Evolutionary conservation across 2,113 vertebrate genomes (phyloP).

Genomic region (Cephalopholis sonnerati): DNA sequence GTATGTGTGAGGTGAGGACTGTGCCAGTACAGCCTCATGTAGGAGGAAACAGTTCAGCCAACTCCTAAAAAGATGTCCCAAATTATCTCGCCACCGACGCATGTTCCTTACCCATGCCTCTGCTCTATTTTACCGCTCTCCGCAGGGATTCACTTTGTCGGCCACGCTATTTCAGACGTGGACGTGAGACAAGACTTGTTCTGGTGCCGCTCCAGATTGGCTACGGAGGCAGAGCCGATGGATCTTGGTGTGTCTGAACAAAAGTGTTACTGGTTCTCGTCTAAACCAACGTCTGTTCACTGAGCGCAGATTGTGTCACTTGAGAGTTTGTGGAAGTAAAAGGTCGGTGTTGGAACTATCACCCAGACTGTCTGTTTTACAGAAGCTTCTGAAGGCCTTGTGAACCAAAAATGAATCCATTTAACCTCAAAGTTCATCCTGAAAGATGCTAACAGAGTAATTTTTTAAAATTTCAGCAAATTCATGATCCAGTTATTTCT

Average conservation of each 20-base stretch:
- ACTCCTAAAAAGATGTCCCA: slow-evolving; percentile 66
- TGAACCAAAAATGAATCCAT: not conserved
- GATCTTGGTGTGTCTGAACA: slow-evolving; percentile 37
- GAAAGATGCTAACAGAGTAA: not conserved
- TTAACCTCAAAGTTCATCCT: not conserved
- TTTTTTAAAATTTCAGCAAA: not conserved
- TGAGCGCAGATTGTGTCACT: slow-evolving; percentile 36
- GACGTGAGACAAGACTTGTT: slow-evolving; percentile 53
- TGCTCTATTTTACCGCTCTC: slow-evolving; percentile 62
- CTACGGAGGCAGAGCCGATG: slow-evolving; percentile 34
- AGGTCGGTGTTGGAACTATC: slow-evolving; percentile 35
- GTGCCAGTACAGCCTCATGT: slow-evolving; percentile 52
- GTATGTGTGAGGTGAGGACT: slow-evolving; percentile 28
- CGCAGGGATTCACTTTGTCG: slow-evolving; percentile 58
- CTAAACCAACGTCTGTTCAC: slow-evolving; percentile 54
- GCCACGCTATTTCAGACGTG: slow-evolving; percentile 68
- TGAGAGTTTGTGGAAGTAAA: slow-evolving; percentile 41
- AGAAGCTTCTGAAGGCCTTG: not conserved
- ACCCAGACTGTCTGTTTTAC: slow-evolving; percentile 21
- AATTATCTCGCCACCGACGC: slow-evolving; percentile 76
- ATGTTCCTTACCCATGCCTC: slow-evolving; percentile 57
- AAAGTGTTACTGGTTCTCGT: slow-evolving; percentile 64
- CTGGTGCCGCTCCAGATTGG: slow-evolving; percentile 64
- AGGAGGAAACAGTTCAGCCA: slow-evolving; percentile 71
- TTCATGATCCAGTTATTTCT: not conserved